phyloP scores from a whole-genome alignment of 1,140 invertebrate species.

The Hyles vespertilio region DNA sequence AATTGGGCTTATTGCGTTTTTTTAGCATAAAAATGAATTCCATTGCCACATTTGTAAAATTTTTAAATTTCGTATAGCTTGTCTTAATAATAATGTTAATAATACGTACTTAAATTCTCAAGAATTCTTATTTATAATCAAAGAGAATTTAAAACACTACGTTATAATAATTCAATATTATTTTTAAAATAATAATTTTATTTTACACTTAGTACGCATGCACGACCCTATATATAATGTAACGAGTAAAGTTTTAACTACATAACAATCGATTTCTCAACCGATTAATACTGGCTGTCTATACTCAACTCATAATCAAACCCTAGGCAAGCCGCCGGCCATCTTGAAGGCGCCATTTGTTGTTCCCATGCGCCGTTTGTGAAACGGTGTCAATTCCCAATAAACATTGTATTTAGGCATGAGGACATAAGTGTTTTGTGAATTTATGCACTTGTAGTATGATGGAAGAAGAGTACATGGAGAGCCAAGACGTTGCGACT shows the following conservation, averaged over 20 bases:
- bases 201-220: too few species aligned
- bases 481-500: conserved; percentile 43
- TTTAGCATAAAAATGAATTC: too few species aligned
- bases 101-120: too few species aligned
- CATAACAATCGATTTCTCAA: background rate
- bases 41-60: too few species aligned
- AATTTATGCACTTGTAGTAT: conserved; percentile 28
- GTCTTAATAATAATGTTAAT: too few species aligned
- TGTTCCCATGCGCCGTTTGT: conserved; percentile 20
- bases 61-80: too few species aligned
- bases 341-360: conserved; percentile 35
- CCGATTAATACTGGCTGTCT: background rate
- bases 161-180: too few species aligned
- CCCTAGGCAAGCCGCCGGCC: conserved; percentile 33
- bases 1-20: too few species aligned
- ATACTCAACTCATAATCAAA: conserved; percentile 2
- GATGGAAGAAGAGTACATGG: conserved; percentile 66
- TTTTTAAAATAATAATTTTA: too few species aligned
- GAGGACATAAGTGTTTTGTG: conserved; percentile 48
- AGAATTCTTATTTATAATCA: too few species aligned
- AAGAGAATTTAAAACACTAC: too few species aligned
- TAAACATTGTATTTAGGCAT: conserved; percentile 33
- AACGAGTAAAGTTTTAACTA: background rate
- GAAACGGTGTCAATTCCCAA: conserved; percentile 14
- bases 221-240: too few species aligned